phyloP scores from a whole-genome alignment of 2,888 invertebrate species.

The Phaedon cochleariae region DNA sequence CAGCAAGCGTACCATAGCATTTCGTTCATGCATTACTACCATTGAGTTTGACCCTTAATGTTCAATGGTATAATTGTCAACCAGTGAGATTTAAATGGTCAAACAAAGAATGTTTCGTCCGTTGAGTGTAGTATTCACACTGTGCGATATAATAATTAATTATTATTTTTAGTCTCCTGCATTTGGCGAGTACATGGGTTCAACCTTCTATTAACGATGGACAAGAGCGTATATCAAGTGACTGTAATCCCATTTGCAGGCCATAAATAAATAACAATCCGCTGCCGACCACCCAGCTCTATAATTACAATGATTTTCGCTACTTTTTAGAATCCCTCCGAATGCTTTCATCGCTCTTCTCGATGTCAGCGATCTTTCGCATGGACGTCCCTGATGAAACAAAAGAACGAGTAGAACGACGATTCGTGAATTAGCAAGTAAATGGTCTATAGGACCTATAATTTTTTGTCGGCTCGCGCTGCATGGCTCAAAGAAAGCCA shows the following conservation, averaged over 20 bases:
- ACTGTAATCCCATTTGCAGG: background rate
- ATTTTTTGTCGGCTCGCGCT: conserved; percentile 38
- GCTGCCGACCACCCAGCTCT: conserved; percentile 5
- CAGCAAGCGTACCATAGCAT: too few relatives aligned
- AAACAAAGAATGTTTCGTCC: too few relatives aligned
- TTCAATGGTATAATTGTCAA: too few relatives aligned
- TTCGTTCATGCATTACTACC: too few relatives aligned
- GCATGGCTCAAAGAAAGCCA: conserved; percentile 35
- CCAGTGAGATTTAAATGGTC: too few relatives aligned
- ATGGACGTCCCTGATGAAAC: conserved; percentile 21
- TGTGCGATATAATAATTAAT: too few relatives aligned
- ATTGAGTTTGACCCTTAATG: too few relatives aligned
- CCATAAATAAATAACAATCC: conserved; percentile 8
- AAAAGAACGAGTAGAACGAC: conserved; percentile 33
- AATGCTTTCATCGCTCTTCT: conserved; percentile 3
- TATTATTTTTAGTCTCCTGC: too few relatives aligned
- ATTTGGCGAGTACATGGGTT: background rate
- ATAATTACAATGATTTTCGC: conserved; percentile 10
- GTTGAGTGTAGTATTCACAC: too few relatives aligned
- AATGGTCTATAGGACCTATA: conserved; percentile 37
- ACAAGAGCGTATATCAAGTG: background rate
- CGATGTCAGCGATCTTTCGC: background rate
- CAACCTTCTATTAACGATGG: background rate
- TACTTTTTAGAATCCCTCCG: conserved; percentile 11
- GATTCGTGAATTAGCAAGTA: conserved; percentile 39